Base-by-base conservation (phyloP, 2,888 invertebrate species). In the Scrobipalpa atriplicella region DNA sequence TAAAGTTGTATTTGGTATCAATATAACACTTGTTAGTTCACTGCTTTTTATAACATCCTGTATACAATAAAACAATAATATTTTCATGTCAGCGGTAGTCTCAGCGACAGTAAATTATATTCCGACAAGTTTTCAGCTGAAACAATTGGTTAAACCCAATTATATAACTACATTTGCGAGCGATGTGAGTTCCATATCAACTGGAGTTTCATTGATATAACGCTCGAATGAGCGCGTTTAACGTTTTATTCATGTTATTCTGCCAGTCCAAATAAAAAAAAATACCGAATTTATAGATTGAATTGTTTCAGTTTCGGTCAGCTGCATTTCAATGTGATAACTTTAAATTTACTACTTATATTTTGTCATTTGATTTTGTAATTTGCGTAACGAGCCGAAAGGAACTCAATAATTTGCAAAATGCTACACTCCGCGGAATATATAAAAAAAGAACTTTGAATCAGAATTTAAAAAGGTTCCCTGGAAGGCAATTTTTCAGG, bases 401-500 rank as follows among this genome's bases (percentile, higher is more conserved):
- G n/a, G 16, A 0, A n/a, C n/a, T n/a, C 47, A 47, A 47, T n/a
- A 47, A 47, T 47, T 47, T 47, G 47, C 13, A 0, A 13, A 43
- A 13, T 6, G 39, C 8, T 43, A 43, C 43, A 43, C 11, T 13
- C n/a, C 47, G 5, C 47, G 5, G n/a, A 47, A 47, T 47, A 47
- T 5, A 47, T n/a, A 47, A 47, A 47, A 47, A 47, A 47, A 13
- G 3, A 13, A n/a, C 7, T 47, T 16, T 7, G 16, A 47, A 16
- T 47, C 16, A 47, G 47, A 47, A 47, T 47, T 47, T 47, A 47
- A 47, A 52, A 52, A 52, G 52, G 19, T 52, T 52, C 52, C 16
- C 16, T 9, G 47, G 13, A 38, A 43, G 51, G 63, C 66, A 47
- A 66, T 69, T 68, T 68, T 71, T 70, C 66, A 71, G 66, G 62